phyloP scores from a whole-genome alignment of 2,888 invertebrate genomes.

The Liodrosophila aerea region DNA sequence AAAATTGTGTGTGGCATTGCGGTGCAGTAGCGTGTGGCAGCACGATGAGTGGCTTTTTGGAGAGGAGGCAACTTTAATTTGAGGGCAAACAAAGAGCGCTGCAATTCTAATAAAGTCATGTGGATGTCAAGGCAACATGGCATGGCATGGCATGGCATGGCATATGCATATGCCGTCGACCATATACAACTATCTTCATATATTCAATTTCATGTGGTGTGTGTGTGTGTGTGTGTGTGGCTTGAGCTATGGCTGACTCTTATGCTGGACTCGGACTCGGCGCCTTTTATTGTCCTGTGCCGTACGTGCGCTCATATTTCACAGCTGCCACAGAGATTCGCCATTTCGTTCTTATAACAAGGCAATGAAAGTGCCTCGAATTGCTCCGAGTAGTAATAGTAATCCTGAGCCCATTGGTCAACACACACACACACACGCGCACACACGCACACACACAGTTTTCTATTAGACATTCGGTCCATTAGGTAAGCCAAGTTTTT shows the following conservation, averaged over 20 bases:
- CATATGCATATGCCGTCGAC: too few species aligned
- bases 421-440: background rate
- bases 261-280: constrained; percentile 22
- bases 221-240: constrained; percentile 5
- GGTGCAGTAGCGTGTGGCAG: background rate
- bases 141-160: too few species aligned
- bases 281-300: constrained; percentile 30
- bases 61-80: background rate
- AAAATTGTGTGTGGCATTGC: background rate
- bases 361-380: constrained; percentile 20
- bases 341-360: constrained; percentile 37
- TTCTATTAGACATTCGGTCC: constrained; percentile 27
- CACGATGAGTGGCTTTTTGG: background rate
- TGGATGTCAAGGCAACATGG: too few species aligned
- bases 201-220: background rate
- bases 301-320: constrained; percentile 65
- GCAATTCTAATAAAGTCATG: background rate
- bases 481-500: constrained; percentile 22
- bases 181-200: background rate
- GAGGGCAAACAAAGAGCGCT: background rate
- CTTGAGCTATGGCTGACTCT: constrained; percentile 7
- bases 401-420: too few species aligned
- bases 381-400: background rate
- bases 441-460: constrained; percentile 10
- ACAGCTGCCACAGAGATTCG: constrained; percentile 61